phyloP scores from a whole-genome alignment of 1,140 invertebrate genomes.

The Psix sp. region DNA sequence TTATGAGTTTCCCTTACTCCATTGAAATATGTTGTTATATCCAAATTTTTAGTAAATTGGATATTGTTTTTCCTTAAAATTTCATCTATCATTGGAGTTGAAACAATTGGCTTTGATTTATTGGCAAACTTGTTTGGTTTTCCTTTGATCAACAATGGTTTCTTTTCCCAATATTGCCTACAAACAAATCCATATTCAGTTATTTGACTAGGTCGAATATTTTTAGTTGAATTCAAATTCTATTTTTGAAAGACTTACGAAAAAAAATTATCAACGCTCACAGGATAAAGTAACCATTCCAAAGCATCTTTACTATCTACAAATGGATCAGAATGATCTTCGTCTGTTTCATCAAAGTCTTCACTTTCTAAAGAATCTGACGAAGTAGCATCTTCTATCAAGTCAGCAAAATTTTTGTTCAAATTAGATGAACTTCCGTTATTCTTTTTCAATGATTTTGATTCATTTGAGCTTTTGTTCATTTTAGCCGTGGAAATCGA shows the following conservation, averaged over 20 bases:
- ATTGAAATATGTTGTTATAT: constrained; percentile 91
- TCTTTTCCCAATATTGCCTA: constrained; percentile 82
- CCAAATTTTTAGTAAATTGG: constrained; percentile 91
- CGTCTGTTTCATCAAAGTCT: neutral
- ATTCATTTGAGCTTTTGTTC: too few species aligned
- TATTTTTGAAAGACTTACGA: constrained; percentile 67
- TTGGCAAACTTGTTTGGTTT: constrained; percentile 79
- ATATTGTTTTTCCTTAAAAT: constrained; percentile 87
- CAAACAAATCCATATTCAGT: constrained; percentile 8
- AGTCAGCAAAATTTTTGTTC: too few species aligned
- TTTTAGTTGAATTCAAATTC: neutral
- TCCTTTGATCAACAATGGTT: constrained; percentile 83
- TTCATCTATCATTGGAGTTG: constrained; percentile 85
- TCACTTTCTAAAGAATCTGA: too few species aligned
- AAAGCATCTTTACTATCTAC: constrained; percentile 81
- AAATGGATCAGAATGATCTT: constrained; percentile 71
- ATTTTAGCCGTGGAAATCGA: too few species aligned
- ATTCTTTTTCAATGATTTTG: too few species aligned
- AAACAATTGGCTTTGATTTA: constrained; percentile 80
- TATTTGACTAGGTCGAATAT: neutral
- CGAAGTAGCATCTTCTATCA: too few species aligned
- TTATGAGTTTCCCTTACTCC: constrained; percentile 90
- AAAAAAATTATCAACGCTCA: constrained; percentile 82
- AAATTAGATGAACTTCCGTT: too few species aligned
- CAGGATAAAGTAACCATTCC: constrained; percentile 84